These are phyloP conservation scores for Macrotus californicus DNA, from an alignment of 2,113 vertebrate genomes.

Conservation along the genomic window DNA sequence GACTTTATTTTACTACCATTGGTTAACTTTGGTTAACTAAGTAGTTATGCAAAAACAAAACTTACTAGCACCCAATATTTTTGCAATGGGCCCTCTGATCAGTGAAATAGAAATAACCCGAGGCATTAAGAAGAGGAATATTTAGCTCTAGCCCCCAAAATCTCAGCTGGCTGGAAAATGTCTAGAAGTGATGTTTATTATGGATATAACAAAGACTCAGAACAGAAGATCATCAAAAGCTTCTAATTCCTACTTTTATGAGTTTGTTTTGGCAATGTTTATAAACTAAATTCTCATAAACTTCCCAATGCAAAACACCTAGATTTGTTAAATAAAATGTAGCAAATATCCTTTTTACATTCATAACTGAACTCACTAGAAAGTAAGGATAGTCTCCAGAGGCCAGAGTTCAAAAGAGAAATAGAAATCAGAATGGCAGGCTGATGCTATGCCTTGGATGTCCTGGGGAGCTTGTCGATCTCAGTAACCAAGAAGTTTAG, in stretches of 20 bases:
- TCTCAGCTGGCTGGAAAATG: not conserved
- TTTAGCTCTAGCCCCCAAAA: not conserved
- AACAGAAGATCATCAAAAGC: not conserved
- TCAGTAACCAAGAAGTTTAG: not conserved
- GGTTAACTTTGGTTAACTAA: not conserved
- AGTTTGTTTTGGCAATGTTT: not conserved
- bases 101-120: not conserved
- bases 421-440: not conserved
- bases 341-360: conserved; percentile 1
- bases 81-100: not conserved
- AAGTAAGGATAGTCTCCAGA: not conserved
- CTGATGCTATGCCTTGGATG: not conserved
- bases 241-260: not conserved
- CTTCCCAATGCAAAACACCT: not conserved
- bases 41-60: not conserved
- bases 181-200: not conserved
- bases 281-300: not conserved
- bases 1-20: not conserved
- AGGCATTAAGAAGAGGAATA: not conserved
- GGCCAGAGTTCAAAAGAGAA: conserved; percentile 9
- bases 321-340: conserved; percentile 4
- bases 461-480: not conserved
- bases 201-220: not conserved
- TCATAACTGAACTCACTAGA: not conserved
- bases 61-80: not conserved